Percentiles rank a stretch among this genome's conserved stretches.
Conservation (phyloP, 1,140 invertebrate genomes). For the Lasaia peninsularis region DNA sequence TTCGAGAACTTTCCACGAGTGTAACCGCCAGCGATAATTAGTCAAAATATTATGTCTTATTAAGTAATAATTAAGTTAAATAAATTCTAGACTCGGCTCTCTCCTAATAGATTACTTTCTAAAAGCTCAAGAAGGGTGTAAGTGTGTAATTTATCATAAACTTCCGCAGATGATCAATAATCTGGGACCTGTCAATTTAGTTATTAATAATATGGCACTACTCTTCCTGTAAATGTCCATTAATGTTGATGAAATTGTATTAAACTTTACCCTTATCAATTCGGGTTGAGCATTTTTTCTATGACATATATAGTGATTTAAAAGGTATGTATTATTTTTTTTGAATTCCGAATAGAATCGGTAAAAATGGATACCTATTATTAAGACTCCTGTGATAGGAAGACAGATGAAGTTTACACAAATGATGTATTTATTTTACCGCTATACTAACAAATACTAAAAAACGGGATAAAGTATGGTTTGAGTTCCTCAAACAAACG, state of each 20-base stretch:
- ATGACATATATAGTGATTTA: too few relatives aligned
- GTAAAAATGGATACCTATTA: too few relatives aligned
- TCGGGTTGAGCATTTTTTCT: too few relatives aligned
- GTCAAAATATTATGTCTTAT: not conserved
- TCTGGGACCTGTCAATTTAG: conserved; percentile 20
- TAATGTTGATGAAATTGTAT: not conserved
- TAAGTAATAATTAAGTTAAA: not conserved
- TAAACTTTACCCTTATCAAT: not conserved
- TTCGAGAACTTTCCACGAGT: too few relatives aligned
- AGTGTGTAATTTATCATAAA: conserved; percentile 34
- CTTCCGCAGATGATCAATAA: conserved; percentile 40
- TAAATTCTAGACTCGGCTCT: conserved; percentile 4
- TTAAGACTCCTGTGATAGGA: too few relatives aligned
- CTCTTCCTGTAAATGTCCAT: not conserved
- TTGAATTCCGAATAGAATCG: too few relatives aligned
- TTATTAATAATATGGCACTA: conserved; percentile 4
- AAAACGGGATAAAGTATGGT: too few relatives aligned
- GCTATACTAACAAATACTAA: too few relatives aligned
- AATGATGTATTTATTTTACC: too few relatives aligned
- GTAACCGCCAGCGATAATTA: not conserved
- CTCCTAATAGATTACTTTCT: conserved; percentile 44
- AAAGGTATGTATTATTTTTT: too few relatives aligned
- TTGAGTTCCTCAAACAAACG: too few relatives aligned
- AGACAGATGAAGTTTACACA: too few relatives aligned
- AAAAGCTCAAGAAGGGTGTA: conserved; percentile 15